Base-by-base conservation (phyloP, 2,113 vertebrate genomes). In the Cyphomyrus discorhynchus region DNA sequence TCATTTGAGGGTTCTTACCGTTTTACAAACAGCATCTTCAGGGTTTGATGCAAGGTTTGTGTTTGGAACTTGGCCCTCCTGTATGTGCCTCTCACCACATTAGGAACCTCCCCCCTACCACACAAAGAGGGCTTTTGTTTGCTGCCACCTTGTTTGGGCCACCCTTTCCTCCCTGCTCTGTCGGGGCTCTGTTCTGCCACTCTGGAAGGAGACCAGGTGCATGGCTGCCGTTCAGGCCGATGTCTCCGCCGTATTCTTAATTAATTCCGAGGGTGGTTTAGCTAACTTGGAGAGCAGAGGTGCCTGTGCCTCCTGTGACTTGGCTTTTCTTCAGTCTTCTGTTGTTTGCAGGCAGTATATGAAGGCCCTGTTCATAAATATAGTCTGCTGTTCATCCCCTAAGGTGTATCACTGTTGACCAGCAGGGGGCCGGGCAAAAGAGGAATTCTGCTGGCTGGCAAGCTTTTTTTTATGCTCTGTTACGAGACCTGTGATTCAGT, bases 61-160 rank as follows among this genome's bases (percentile, higher is more conserved):
- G 45, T 84, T 84, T 84, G 82, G 45, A n/a, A 47, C 19, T 84
- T 42, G 19, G 39, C 80, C 42, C 80, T 19, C 27, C 24, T 77
- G 27, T 35, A 39, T 77, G 70, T 5, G 13, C 31, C 74, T 77
- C 74, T 77, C 31, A 19, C 35, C 74, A 77, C 74, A 39, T 39
- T 19, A 19, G 39, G 39, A 84, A 84, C 7, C 39, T 39, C 82
- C 39, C 82, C 42, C 42, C 42, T 46, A 45, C 42, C 31, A 39
- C 5, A 90, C 74, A 93, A 90, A 91, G 53, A 10, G 86, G 15
- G 42, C 62, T 89, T 84, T 92, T 94, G 90, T 92, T 88, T 62
- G 53, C 27, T 1, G 66, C 84, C 27, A 70, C 52, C 80, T 90
- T 89, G 4, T n/a, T 35, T 52, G 49, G 58, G 24, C n/a, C 47